These are phyloP conservation scores for Diabrotica balteata DNA, from an alignment of 2,888 invertebrate genomes.

Conservation along the genomic window DNA sequence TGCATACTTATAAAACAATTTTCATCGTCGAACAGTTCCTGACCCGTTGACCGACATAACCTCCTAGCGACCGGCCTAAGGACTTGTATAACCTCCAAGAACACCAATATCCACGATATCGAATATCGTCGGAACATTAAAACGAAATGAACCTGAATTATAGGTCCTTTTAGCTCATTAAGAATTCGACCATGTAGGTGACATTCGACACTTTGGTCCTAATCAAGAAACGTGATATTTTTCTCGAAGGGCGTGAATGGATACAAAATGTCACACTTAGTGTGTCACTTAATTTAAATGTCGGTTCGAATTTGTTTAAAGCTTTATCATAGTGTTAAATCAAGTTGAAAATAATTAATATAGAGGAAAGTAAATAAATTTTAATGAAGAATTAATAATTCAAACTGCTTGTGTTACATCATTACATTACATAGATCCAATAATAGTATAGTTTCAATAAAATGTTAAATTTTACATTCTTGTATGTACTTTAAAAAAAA, in stretches of 20 bases:
- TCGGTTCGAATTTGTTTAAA: slow-evolving; percentile 29
- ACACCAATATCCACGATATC: slow-evolving; percentile 12
- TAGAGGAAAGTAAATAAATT: too few relatives aligned
- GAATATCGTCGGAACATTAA: slow-evolving; percentile 12
- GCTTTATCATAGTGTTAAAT: slow-evolving; percentile 10
- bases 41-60: too few relatives aligned
- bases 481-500: too few relatives aligned
- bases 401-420: too few relatives aligned
- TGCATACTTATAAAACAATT: too few relatives aligned
- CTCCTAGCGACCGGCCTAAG: neutral
- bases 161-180: slow-evolving; percentile 15
- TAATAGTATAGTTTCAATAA: too few relatives aligned
- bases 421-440: too few relatives aligned
- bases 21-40: too few relatives aligned
- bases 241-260: slow-evolving; percentile 35
- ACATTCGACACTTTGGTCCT: slow-evolving; percentile 29
- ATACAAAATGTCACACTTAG: slow-evolving; percentile 36
- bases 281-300: slow-evolving; percentile 35
- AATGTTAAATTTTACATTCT: too few relatives aligned
- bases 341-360: neutral
- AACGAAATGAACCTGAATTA: slow-evolving; percentile 20
- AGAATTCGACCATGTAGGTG: slow-evolving; percentile 31
- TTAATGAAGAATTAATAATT: too few relatives aligned
- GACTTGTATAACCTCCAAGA: neutral
- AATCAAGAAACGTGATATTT: slow-evolving; percentile 35